phyloP scores from a whole-genome alignment of 2,113 vertebrate species.

The Apteryx mantelli region DNA sequence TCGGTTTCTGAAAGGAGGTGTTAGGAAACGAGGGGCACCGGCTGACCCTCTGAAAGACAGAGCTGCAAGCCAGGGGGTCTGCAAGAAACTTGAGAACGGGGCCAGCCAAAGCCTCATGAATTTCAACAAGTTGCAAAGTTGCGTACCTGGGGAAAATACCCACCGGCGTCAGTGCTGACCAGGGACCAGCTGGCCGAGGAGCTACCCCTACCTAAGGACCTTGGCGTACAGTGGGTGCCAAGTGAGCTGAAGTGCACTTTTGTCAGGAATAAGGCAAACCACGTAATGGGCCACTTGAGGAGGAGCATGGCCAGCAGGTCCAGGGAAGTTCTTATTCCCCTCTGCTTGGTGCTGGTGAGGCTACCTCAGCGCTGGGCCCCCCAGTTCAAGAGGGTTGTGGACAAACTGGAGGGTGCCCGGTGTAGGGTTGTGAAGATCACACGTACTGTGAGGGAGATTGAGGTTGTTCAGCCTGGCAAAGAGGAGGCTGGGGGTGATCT shows the following conservation, averaged over 20 bases:
- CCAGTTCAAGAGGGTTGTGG: background rate
- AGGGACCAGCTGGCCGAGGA: rapidly evolving
- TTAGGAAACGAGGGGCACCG: background rate
- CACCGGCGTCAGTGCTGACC: background rate
- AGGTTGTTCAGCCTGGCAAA: background rate
- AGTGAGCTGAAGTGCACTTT: background rate
- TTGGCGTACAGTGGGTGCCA: rapidly evolving
- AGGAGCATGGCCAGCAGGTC: background rate
- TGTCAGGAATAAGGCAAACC: background rate
- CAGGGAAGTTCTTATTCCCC: background rate
- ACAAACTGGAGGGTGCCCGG: background rate
- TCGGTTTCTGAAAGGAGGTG: background rate
- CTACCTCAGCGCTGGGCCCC: background rate
- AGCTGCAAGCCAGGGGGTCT: background rate
- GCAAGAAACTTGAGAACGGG: rapidly evolving
- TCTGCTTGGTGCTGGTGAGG: background rate
- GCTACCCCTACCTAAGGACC: background rate
- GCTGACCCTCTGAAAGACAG: background rate
- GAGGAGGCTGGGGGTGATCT: background rate
- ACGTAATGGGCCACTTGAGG: background rate
- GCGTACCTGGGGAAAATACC: background rate
- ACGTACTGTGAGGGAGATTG: background rate
- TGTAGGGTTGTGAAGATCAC: background rate
- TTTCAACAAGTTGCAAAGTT: no score
- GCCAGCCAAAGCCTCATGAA: background rate